These are phyloP conservation scores for Centropus unirufus DNA, from an alignment of 2,113 vertebrate genomes.

Conservation along the genomic window DNA sequence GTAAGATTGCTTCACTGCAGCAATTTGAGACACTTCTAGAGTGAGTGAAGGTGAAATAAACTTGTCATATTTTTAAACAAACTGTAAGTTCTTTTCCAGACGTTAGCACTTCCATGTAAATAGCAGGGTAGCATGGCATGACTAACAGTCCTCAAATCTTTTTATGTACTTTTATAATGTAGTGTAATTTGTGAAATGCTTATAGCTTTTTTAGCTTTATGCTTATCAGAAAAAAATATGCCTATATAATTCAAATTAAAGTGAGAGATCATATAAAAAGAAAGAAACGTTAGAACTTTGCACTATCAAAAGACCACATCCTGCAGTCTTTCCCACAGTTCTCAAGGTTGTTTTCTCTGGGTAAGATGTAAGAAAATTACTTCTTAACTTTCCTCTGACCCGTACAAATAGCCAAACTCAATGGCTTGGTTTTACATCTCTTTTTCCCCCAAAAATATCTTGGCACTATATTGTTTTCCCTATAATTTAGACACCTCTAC, in stretches of 20 bases:
- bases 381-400: not conserved
- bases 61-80: slow-evolving; percentile 18
- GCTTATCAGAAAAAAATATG: not conserved
- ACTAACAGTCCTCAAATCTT: not conserved
- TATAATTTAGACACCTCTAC: not conserved
- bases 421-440: not conserved
- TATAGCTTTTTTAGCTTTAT: not conserved
- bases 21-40: not conserved
- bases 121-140: slow-evolving; percentile 5
- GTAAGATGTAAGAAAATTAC: not conserved
- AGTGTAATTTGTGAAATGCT: slow-evolving; percentile 5
- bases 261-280: not conserved
- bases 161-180: not conserved
- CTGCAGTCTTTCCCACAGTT: not conserved
- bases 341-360: not conserved
- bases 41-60: slow-evolving; percentile 13
- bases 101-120: slow-evolving; percentile 19
- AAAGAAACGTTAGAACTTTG: not conserved
- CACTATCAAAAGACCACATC: not conserved
- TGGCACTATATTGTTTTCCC: not conserved
- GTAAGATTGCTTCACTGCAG: not conserved
- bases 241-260: not conserved
- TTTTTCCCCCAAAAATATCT: not conserved
- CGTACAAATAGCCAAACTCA: not conserved
- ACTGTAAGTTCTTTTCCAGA: not conserved